Conservation (phyloP, 2,888 invertebrate genomes). For the Ecdyonurus torrentis region DNA sequence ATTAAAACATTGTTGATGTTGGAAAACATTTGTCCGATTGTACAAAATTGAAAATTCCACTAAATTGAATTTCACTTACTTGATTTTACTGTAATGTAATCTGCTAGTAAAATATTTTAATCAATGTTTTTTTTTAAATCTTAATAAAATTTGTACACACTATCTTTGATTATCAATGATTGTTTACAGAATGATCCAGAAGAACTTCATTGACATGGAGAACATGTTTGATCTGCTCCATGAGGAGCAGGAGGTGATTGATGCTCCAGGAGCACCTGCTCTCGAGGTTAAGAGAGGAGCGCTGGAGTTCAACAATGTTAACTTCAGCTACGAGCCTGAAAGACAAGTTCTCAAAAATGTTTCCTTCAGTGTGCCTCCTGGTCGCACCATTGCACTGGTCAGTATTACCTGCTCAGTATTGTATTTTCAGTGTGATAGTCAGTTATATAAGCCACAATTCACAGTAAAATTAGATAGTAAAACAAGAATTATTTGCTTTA, state of each 20-base stretch:
- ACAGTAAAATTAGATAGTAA: too few species aligned
- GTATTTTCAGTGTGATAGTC: too few species aligned
- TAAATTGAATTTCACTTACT: too few species aligned
- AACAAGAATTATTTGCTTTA: too few species aligned
- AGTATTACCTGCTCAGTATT: too few species aligned
- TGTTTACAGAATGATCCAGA: conserved; percentile 69
- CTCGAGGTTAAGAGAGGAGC: conserved; percentile 46
- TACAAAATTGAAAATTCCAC: too few species aligned
- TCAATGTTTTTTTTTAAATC: too few species aligned
- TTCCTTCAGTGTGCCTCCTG: conserved; percentile 61
- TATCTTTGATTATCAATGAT: background rate
- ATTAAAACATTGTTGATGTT: too few species aligned
- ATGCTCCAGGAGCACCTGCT: conserved; percentile 60
- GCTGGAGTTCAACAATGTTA: conserved; percentile 79
- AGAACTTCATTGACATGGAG: conserved; percentile 98
- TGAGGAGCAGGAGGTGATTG: conserved; percentile 72
- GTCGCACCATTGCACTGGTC: conserved; percentile 68
- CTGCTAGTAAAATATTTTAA: too few species aligned
- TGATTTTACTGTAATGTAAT: too few species aligned
- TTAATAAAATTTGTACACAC: too few species aligned
- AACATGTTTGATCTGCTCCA: conserved; percentile 94
- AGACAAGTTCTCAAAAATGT: conserved; percentile 56
- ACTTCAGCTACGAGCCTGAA: conserved; percentile 75
- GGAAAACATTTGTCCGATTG: too few species aligned
- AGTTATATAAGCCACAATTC: background rate